Conservation (phyloP, 2,797 vertebrate species). For the Labeo calbasu region DNA sequence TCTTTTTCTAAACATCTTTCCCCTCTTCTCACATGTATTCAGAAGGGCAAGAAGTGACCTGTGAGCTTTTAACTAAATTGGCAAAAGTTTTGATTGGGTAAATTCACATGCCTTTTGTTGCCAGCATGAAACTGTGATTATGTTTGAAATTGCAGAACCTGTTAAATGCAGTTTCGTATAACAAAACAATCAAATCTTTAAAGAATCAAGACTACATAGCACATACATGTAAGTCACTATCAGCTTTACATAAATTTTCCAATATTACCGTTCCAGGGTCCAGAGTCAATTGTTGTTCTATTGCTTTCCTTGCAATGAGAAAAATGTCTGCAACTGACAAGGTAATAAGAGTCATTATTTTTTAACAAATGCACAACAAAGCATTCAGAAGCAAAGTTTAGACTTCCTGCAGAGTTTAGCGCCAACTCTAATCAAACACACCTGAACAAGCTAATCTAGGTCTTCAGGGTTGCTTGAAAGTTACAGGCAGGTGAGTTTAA, state of each 20-base stretch:
- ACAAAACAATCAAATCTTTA: background rate
- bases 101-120: background rate
- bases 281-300: background rate
- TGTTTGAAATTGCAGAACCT: background rate
- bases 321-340: background rate
- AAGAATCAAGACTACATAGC: background rate
- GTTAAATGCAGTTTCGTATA: background rate
- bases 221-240: background rate
- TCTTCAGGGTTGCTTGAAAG: background rate
- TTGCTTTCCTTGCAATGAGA: background rate
- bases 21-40: background rate
- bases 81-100: background rate
- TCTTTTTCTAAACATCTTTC: background rate
- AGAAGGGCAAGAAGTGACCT: background rate
- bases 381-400: background rate
- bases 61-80: background rate
- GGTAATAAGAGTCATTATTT: background rate
- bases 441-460: background rate
- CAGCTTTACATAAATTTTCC: background rate
- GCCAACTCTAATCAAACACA: background rate
- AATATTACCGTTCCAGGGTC: background rate
- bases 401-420: background rate
- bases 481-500: background rate
- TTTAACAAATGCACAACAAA: background rate
- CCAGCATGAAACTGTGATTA: background rate